A percentile compares a stretch with the other conserved stretches of the same genome.
Evolutionary conservation across 2,797 vertebrate genomes (phyloP).

Genomic region (Etheostoma perlongum): DNA sequence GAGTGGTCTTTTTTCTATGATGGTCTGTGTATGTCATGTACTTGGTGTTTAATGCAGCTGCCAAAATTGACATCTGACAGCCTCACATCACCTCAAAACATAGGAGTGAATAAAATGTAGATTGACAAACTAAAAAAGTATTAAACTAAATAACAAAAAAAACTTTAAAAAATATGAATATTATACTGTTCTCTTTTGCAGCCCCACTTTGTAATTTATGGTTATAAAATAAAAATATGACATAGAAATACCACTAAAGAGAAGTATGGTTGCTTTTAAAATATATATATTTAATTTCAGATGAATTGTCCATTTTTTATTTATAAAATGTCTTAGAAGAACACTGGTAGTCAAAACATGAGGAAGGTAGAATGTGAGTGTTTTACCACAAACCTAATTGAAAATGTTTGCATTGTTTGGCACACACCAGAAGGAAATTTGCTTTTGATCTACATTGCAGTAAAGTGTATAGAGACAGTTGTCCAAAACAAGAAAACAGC

Average conservation of each 20-base stretch:
- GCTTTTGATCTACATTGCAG: constrained; percentile 33
- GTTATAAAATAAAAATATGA: background rate
- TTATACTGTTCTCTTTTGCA: background rate
- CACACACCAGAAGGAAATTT: constrained; percentile 21
- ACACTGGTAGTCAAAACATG: background rate
- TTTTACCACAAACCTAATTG: constrained; percentile 16
- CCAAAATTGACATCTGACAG: background rate
- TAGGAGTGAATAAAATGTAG: background rate
- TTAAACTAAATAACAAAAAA: background rate
- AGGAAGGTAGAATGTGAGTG: background rate
- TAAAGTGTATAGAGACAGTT: constrained; percentile 33
- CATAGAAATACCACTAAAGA: background rate
- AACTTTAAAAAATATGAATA: too few species aligned
- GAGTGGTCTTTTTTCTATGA: background rate
- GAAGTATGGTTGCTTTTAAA: background rate
- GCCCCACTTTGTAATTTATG: background rate
- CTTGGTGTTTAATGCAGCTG: background rate
- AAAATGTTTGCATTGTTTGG: constrained; percentile 15
- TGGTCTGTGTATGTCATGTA: too few species aligned
- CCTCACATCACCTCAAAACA: background rate
- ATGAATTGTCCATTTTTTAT: background rate
- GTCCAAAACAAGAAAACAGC: constrained; percentile 37
- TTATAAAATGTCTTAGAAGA: constrained; percentile 12
- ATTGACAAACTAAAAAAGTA: background rate
- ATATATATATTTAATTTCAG: background rate